A percentile compares a stretch with the other conserved stretches of the same genome.
phyloP scores from a whole-genome alignment of 2,888 invertebrate species.

The Agrilus biguttatus region DNA sequence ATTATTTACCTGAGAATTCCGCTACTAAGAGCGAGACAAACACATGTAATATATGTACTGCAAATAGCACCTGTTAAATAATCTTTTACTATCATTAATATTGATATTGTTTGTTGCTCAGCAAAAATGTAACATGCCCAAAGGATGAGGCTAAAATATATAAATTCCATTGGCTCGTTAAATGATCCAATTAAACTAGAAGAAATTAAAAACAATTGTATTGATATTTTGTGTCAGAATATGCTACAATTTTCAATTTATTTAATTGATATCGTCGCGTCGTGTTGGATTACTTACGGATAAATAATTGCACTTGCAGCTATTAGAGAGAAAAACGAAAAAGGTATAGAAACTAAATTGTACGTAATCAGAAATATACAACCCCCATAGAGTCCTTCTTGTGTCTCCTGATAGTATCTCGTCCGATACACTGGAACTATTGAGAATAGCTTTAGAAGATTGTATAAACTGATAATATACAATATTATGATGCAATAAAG shows the following conservation, averaged over 20 bases:
- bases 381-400: constrained; percentile 80
- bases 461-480: not conserved
- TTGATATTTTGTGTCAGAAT: too few relatives aligned
- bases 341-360: constrained; percentile 66
- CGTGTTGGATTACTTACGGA: constrained; percentile 51
- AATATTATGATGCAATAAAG: not conserved
- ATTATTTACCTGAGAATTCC: constrained; percentile 56
- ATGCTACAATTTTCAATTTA: too few relatives aligned
- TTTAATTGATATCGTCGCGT: too few relatives aligned
- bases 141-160: constrained; percentile 54
- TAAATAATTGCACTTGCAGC: constrained; percentile 59
- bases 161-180: constrained; percentile 41
- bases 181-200: constrained; percentile 43
- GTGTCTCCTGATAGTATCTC: constrained; percentile 81
- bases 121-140: constrained; percentile 78
- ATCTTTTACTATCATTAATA: constrained; percentile 67
- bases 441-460: not conserved
- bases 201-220: constrained; percentile 3
- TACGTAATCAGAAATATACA: constrained; percentile 70
- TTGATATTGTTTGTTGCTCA: constrained; percentile 71
- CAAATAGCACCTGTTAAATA: constrained; percentile 63
- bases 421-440: constrained; percentile 72
- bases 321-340: constrained; percentile 61
- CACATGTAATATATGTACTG: constrained; percentile 62
- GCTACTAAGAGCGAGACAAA: constrained; percentile 56